A percentile compares a stretch with the other conserved stretches of the same genome.
phyloP scores from a whole-genome alignment of 2,113 vertebrate species.

The Leptobrachium leishanense region DNA sequence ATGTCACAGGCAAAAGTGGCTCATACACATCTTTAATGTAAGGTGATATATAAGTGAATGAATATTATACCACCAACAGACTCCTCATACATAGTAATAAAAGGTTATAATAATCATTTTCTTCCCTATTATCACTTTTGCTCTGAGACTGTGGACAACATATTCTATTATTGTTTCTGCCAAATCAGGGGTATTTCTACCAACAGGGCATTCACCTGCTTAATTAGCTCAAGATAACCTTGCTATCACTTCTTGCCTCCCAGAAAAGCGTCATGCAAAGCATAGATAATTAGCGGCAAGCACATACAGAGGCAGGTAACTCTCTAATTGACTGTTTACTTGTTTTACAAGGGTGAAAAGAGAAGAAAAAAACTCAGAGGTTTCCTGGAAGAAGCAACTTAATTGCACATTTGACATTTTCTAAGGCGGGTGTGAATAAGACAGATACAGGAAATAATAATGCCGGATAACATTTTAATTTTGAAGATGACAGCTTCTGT shows the following conservation, averaged over 20 bases:
- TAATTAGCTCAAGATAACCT: slow-evolving; percentile 49
- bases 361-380: slow-evolving; percentile 21
- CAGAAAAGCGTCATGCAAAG: slow-evolving; percentile 46
- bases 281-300: slow-evolving; percentile 42
- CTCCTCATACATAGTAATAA: slow-evolving; percentile 35
- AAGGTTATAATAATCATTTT: slow-evolving; percentile 20
- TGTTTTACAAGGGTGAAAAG: slow-evolving; percentile 44
- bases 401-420: slow-evolving; percentile 50
- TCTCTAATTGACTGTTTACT: slow-evolving; percentile 50
- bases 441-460: slow-evolving; percentile 50
- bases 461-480: slow-evolving; percentile 48
- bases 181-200: slow-evolving; percentile 43
- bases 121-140: slow-evolving; percentile 23
- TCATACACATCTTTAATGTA: slow-evolving; percentile 5
- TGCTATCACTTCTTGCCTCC: slow-evolving; percentile 36
- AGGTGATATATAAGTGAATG: slow-evolving; percentile 23
- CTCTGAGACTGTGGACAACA: slow-evolving; percentile 30
- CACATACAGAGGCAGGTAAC: slow-evolving; percentile 44
- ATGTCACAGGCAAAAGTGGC: too few species aligned
- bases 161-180: slow-evolving; percentile 45
- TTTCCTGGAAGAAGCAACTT: slow-evolving; percentile 45
- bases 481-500: slow-evolving; percentile 45
- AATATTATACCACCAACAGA: not conserved
- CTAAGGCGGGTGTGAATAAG: slow-evolving; percentile 44
- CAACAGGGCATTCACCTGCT: slow-evolving; percentile 41